phyloP scores from a whole-genome alignment of 2,888 invertebrate species.

The Ormia ochracea region DNA sequence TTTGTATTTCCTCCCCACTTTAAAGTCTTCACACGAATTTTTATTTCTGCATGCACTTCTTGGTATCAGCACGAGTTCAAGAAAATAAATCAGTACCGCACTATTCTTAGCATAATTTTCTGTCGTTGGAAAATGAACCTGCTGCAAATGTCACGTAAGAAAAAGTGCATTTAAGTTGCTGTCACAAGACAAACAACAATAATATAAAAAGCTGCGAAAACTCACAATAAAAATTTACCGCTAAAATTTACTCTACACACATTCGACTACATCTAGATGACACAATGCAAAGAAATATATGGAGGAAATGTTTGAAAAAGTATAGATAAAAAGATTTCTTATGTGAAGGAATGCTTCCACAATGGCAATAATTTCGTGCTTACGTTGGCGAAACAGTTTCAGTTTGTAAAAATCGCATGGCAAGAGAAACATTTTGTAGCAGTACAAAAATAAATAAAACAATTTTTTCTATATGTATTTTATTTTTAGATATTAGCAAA shows the following conservation, averaged over 20 bases:
- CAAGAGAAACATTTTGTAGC: neutral
- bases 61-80: neutral
- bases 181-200: slow-evolving; percentile 48
- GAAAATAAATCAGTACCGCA: neutral
- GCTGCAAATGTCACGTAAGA: slow-evolving; percentile 57
- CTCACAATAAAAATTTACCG: slow-evolving; percentile 43
- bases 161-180: slow-evolving; percentile 60
- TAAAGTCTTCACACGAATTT: slow-evolving; percentile 24
- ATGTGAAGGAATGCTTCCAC: slow-evolving; percentile 23
- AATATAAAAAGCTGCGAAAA: slow-evolving; percentile 24
- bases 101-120: neutral
- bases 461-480: neutral
- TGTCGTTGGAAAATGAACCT: slow-evolving; percentile 32
- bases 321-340: neutral
- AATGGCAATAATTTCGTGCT: slow-evolving; percentile 47
- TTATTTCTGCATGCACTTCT: slow-evolving; percentile 13
- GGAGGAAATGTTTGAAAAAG: slow-evolving; percentile 10
- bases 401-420: neutral
- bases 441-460: neutral
- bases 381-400: neutral
- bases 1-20: neutral
- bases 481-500: neutral
- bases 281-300: slow-evolving; percentile 18
- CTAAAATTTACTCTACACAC: slow-evolving; percentile 38
- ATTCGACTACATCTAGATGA: too few relatives aligned